Conservation (phyloP, 1,140 invertebrate species). For the Hydropsyche tenuis region DNA sequence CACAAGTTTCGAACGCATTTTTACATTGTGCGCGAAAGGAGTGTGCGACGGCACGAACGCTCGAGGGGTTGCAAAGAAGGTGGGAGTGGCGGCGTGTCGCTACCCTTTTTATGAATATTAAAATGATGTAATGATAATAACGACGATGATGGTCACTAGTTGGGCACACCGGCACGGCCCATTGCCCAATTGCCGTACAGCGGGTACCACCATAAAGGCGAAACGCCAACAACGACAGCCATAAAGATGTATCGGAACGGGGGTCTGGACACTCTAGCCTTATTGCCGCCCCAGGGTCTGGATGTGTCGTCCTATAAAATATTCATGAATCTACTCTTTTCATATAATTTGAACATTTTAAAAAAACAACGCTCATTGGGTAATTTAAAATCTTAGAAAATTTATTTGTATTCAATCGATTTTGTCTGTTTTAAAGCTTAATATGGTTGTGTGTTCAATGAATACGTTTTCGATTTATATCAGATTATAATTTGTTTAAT, state of each 20-base stretch:
- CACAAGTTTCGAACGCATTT: too few species aligned
- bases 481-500: too few species aligned
- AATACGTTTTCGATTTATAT: neutral
- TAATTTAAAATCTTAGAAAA: too few species aligned
- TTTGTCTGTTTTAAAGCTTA: too few species aligned
- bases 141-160: neutral
- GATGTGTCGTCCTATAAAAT: constrained; percentile 25
- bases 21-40: too few species aligned
- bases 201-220: constrained; percentile 32
- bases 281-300: constrained; percentile 29
- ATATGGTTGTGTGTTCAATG: too few species aligned
- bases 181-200: constrained; percentile 24
- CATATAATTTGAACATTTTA: too few species aligned
- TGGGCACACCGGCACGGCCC: neutral
- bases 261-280: neutral
- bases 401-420: too few species aligned
- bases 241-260: constrained; percentile 35
- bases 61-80: too few species aligned
- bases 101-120: constrained; percentile 36
- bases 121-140: constrained; percentile 27
- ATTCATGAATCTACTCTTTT: constrained; percentile 12
- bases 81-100: too few species aligned
- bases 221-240: constrained; percentile 17
- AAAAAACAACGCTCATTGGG: too few species aligned
- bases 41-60: too few species aligned